Conservation (phyloP, 1,140 invertebrate genomes). For the Tetragonula clypearis region DNA sequence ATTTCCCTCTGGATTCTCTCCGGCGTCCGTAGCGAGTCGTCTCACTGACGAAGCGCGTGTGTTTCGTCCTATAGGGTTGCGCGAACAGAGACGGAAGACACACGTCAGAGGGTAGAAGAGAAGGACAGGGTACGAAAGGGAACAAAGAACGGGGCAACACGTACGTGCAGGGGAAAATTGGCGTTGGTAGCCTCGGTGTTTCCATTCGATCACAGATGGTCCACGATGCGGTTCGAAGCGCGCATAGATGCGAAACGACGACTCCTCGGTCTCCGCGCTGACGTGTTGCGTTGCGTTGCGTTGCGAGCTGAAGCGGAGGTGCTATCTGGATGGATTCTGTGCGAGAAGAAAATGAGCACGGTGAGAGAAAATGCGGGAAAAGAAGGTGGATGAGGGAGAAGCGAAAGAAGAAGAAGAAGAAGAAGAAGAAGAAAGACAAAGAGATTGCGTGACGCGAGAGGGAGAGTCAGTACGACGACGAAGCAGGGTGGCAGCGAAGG, state of each 20-base stretch:
- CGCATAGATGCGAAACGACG: slow-evolving; percentile 7
- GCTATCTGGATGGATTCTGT: background rate
- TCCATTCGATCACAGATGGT: background rate
- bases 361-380: slow-evolving; percentile 5
- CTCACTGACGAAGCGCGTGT: background rate
- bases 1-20: background rate
- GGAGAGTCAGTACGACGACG: slow-evolving; percentile 45
- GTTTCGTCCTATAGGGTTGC: background rate
- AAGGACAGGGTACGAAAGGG: background rate
- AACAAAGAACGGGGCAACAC: no score
- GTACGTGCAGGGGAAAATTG: background rate
- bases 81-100: background rate
- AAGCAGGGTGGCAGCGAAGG: slow-evolving; percentile 37
- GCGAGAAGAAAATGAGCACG: slow-evolving; percentile 4
- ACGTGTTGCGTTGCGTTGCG: slow-evolving; percentile 16
- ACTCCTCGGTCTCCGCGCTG: background rate
- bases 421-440: background rate
- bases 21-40: slow-evolving; percentile 10
- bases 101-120: background rate
- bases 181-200: background rate
- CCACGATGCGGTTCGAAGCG: background rate
- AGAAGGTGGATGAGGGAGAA: slow-evolving; percentile 27
- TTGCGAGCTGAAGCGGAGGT: slow-evolving; percentile 17
- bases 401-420: slow-evolving; percentile 1
- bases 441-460: slow-evolving; percentile 53